These are phyloP conservation scores for Microtus oregoni DNA, from an alignment of 2,113 vertebrate genomes.

Conservation along the genomic window DNA sequence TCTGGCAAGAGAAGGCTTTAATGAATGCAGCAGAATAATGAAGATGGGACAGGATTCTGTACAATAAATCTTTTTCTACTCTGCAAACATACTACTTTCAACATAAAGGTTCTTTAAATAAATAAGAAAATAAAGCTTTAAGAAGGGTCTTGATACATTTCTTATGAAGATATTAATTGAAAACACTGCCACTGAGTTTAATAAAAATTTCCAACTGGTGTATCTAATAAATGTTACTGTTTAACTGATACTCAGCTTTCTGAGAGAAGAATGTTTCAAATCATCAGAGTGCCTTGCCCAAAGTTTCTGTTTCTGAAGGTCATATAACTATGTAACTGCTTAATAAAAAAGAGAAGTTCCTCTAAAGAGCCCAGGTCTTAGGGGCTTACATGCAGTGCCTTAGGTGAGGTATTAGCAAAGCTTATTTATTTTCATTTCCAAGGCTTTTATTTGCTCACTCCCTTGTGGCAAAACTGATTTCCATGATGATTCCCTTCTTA, in stretches of 20 bases:
- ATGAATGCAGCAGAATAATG: constrained; percentile 54
- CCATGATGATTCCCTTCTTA: constrained; percentile 98
- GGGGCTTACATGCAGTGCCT: constrained; percentile 92
- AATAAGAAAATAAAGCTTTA: constrained; percentile 87
- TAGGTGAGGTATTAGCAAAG: constrained; percentile 99
- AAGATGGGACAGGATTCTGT: constrained; percentile 74
- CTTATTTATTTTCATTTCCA: constrained; percentile 99
- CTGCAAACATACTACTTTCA: constrained; percentile 80
- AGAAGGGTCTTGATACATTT: constrained; percentile 85
- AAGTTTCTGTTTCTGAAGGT: constrained; percentile 93
- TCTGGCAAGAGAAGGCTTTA: constrained; percentile 55
- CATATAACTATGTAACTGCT: constrained; percentile 92
- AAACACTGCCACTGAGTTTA: constrained; percentile 85
- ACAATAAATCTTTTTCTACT: constrained; percentile 75
- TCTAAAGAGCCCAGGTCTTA: constrained; percentile 89
- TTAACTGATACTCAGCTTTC: constrained; percentile 75
- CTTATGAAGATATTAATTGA: constrained; percentile 85
- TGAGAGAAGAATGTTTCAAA: constrained; percentile 85
- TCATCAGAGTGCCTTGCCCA: constrained; percentile 86
- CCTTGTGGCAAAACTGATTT: constrained; percentile 98
- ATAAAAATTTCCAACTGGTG: constrained; percentile 86
- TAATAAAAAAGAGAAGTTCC: constrained; percentile 92
- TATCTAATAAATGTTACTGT: constrained; percentile 84
- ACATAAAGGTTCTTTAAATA: constrained; percentile 84
- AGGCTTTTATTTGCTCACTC: constrained; percentile 96